Evolutionary conservation across 2,797 vertebrate species (phyloP), one percentile per base, ranked within the genome.

Genomic region (Gobionotothen gibberifrons): DNA sequence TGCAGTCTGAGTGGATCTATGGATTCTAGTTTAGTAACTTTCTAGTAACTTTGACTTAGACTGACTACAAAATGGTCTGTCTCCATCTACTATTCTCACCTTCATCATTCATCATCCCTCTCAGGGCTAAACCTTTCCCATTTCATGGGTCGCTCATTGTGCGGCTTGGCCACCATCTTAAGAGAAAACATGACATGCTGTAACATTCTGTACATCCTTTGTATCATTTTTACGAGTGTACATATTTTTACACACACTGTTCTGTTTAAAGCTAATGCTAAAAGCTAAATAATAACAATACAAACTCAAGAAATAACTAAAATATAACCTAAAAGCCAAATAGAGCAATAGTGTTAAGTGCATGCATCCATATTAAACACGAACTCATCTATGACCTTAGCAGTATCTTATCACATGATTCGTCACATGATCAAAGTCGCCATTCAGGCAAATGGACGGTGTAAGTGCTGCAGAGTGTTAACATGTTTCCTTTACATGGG

Each of bases 211-310:
- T 43, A 91, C 85, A 92, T 83, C 52, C 60, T 64, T 68, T 63
- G 77, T 87, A 72, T 83, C 52, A 60, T 62, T 68, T 65, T 79
- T 87, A 72, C 76, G 80, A 81, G 82, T 62, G 62, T 77, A 90
- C 78, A 85, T 78, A 60, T 84, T 78, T 59, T 29, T 88, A 86
- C 84, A 92, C 89, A 93, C 85, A 89, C 75, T 76, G 72, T 76
- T 85, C 79, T 90, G 79, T 90, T 90, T 90, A 93, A 85, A 36
- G 77, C 85, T 57, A 83, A 84, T 79, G 69, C 83, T 86, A 84
- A 64, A 85, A 85, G 76, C 81, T 80, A 89, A 72, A 80, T 79
- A 81, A 86, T 71, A 62, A 49, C 3, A 85, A 84, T 62, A 71
- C 79, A 5, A 76, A 85, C 51, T 54, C 43, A 70, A 64, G 60